These are phyloP conservation scores for Pteropus alecto DNA, from an alignment of 2,113 vertebrate species.

Conservation along the genomic window DNA sequence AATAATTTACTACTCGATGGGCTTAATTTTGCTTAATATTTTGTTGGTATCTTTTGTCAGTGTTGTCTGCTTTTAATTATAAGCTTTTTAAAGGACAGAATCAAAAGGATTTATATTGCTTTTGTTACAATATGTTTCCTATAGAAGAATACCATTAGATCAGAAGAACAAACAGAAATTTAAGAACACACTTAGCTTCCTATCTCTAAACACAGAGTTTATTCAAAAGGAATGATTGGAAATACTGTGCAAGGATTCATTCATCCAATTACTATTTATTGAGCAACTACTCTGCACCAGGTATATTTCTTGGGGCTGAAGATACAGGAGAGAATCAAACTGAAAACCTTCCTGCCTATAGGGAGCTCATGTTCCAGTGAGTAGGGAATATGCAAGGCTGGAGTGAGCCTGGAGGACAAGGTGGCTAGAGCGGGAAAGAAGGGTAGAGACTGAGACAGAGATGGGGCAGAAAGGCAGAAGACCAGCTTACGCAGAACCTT, in stretches of 20 bases:
- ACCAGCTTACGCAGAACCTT: background rate
- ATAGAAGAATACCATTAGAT: background rate
- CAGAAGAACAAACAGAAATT: background rate
- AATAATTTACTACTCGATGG: background rate
- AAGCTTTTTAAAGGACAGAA: background rate
- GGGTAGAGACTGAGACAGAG: background rate
- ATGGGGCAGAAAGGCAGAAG: background rate
- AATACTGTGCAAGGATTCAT: background rate
- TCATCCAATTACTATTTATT: background rate
- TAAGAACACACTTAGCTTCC: background rate
- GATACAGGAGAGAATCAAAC: background rate
- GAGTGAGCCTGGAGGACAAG: background rate
- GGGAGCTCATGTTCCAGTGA: background rate
- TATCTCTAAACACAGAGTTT: background rate
- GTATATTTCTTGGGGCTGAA: background rate
- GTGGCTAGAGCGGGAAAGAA: background rate
- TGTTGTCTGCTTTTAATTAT: background rate
- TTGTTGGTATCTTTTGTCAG: background rate
- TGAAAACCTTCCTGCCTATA: background rate
- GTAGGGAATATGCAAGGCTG: background rate
- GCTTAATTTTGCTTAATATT: conserved; percentile 8
- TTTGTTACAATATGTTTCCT: background rate
- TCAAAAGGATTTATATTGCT: background rate
- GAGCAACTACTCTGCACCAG: background rate
- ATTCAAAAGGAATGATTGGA: background rate